Percentiles rank a stretch among this genome's conserved stretches.
These are phyloP conservation scores for Leptura quadrifasciata DNA, from an alignment of 2,888 invertebrate species.

Conservation along the genomic window DNA sequence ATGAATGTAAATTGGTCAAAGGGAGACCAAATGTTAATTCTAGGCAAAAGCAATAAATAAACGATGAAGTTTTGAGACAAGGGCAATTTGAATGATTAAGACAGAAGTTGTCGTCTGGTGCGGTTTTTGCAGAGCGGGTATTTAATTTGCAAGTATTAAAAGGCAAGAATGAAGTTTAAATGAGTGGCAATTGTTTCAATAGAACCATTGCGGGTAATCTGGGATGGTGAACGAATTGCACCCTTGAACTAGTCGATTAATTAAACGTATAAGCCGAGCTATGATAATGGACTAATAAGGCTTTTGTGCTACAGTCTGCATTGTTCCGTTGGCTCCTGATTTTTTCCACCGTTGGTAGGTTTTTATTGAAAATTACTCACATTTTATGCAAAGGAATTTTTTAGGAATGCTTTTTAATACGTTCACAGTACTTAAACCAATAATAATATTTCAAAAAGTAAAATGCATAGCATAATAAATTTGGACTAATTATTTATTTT, in stretches of 20 bases:
- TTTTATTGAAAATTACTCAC: neutral
- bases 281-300: slow-evolving; percentile 64
- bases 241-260: slow-evolving; percentile 63
- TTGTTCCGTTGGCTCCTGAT: slow-evolving; percentile 6
- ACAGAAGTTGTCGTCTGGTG: slow-evolving; percentile 34
- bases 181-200: slow-evolving; percentile 45
- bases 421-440: no score
- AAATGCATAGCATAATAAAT: no score
- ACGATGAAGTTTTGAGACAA: slow-evolving; percentile 35
- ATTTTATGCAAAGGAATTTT: neutral
- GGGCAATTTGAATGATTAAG: slow-evolving; percentile 42
- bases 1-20: slow-evolving; percentile 29
- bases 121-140: slow-evolving; percentile 31
- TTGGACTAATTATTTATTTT: no score
- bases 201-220: slow-evolving; percentile 30
- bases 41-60: slow-evolving; percentile 45
- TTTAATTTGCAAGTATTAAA: slow-evolving; percentile 46
- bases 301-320: slow-evolving; percentile 59
- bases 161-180: slow-evolving; percentile 43
- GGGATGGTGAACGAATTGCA: slow-evolving; percentile 33
- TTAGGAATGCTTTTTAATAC: no score
- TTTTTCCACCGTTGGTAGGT: neutral
- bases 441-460: no score
- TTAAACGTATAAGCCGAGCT: slow-evolving; percentile 65
- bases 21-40: slow-evolving; percentile 27